Evolutionary conservation across 1,140 invertebrate genomes (phyloP), one percentile per base, ranked within the genome.

Genomic region (Pectinophora gossypiella): DNA sequence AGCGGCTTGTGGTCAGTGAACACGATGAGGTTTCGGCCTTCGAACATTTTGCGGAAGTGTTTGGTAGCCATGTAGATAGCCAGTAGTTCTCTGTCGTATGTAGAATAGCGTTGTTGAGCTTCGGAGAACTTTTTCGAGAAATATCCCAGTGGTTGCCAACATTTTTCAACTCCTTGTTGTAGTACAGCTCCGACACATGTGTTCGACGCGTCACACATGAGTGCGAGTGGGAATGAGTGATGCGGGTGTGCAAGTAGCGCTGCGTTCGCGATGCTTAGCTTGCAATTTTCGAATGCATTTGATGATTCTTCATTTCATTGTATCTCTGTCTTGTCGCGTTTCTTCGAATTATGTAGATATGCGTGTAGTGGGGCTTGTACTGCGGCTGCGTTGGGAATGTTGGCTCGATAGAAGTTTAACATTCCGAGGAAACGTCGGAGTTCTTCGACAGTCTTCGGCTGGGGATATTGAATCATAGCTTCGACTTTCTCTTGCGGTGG

Each of bases 391-490:
- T 66, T 20, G 2, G 57, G 60, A 21, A 58, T 44, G 22, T 48
- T 59, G 4, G 49, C 43, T 10, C 62, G 43, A 45, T 77, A 75
- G 45, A 64, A 75, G 21, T 71, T 65, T 5, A 74, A 9, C 53
- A 72, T 63, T 1, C 64, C 74, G 0, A 82, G 42, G 53, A 77
- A 85, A 12, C 66, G 47, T 15, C 70, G 50, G 0, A 72, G 45
- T 50, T 64, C 18, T 32, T 56, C 54, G 2, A 65, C 48, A 1
- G 49, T 66, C 0, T 36, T 19, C 4, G 71, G 65, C n/a, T 43
- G 5, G 2, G 58, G 44, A 13, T 56, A 61, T n/a, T 68, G 35
- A 0, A 21, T 9, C 10, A 72, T 61, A 4, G 54, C 61, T n/a
- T 58, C 19, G 1, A 69, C 49, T 27, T 51, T 67, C 18, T 32